These are phyloP conservation scores for Sthenelais limicola DNA, from an alignment of 2,888 invertebrate species.

Conservation along the genomic window DNA sequence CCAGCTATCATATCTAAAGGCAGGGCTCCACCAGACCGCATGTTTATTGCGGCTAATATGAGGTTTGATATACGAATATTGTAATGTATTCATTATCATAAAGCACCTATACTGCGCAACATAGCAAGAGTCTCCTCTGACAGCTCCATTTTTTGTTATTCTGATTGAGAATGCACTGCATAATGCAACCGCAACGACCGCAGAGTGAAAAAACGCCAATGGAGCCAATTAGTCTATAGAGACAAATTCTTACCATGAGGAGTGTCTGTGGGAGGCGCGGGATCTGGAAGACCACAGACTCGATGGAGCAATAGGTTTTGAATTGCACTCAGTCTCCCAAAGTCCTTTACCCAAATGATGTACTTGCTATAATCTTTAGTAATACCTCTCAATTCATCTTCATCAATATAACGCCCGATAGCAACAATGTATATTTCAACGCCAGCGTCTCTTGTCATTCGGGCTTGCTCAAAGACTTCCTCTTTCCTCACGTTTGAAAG, in stretches of 20 bases:
- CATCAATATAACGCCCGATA: conserved; percentile 21
- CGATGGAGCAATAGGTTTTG: conserved; percentile 24
- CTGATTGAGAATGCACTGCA: too few species aligned
- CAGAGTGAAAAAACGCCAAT: too few species aligned
- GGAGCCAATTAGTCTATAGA: too few species aligned
- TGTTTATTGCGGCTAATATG: too few species aligned
- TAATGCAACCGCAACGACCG: too few species aligned
- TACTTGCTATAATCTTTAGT: conserved; percentile 21
- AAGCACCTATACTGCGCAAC: too few species aligned
- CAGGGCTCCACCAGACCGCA: too few species aligned
- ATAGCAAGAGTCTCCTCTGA: too few species aligned
- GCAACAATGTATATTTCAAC: conserved; percentile 30
- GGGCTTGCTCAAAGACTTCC: neutral
- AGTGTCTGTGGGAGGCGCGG: conserved; percentile 13
- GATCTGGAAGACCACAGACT: conserved; percentile 43
- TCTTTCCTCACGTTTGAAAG: neutral
- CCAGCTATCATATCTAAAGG: too few species aligned
- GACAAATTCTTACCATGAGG: conserved; percentile 10
- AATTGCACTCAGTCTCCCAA: conserved; percentile 12
- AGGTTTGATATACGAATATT: too few species aligned
- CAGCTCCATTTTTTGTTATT: too few species aligned
- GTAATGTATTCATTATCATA: too few species aligned
- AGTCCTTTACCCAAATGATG: conserved; percentile 29
- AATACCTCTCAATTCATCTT: conserved; percentile 31
- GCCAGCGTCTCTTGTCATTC: neutral